Evolutionary conservation across 2,888 invertebrate genomes (phyloP).

Genomic region (Drosophila imparisetae): DNA sequence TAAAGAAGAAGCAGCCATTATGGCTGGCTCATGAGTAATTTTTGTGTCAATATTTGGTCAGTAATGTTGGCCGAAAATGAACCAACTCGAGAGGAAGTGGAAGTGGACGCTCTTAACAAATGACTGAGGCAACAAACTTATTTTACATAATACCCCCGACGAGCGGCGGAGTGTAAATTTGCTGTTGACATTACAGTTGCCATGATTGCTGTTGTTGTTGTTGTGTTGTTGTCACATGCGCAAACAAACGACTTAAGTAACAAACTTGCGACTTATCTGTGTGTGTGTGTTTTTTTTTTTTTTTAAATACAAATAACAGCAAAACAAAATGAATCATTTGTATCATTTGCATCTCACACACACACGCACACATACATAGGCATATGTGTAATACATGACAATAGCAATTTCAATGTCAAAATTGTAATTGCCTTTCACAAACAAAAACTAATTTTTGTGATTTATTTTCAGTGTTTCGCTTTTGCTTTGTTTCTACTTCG

Average conservation of each 20-base stretch:
- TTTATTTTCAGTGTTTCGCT: constrained; percentile 28
- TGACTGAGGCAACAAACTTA: constrained; percentile 53
- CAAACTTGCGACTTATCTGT: constrained; percentile 43
- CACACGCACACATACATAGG: not conserved
- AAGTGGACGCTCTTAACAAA: constrained; percentile 23
- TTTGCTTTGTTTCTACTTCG: constrained; percentile 1
- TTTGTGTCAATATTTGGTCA: constrained; percentile 51
- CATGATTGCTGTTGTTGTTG: constrained; percentile 18
- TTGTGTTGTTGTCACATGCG: constrained; percentile 59
- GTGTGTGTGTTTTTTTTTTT: not conserved
- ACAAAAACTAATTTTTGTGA: constrained; percentile 27
- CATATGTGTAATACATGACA: constrained; percentile 27
- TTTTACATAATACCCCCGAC: constrained; percentile 49
- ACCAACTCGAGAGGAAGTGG: constrained; percentile 27
- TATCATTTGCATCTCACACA: constrained; percentile 33
- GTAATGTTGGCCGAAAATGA: constrained; percentile 11
- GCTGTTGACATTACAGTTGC: constrained; percentile 44
- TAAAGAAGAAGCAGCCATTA: constrained; percentile 16
- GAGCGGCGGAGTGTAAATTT: constrained; percentile 11
- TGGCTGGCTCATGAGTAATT: constrained; percentile 32
- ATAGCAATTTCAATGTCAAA: constrained; percentile 66
- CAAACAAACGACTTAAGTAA: constrained; percentile 66
- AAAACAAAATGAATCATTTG: constrained; percentile 49
- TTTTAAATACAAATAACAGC: constrained; percentile 55
- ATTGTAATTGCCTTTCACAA: constrained; percentile 58